phyloP scores from a whole-genome alignment of 1,140 invertebrate species.

The Drosophila pandora region DNA sequence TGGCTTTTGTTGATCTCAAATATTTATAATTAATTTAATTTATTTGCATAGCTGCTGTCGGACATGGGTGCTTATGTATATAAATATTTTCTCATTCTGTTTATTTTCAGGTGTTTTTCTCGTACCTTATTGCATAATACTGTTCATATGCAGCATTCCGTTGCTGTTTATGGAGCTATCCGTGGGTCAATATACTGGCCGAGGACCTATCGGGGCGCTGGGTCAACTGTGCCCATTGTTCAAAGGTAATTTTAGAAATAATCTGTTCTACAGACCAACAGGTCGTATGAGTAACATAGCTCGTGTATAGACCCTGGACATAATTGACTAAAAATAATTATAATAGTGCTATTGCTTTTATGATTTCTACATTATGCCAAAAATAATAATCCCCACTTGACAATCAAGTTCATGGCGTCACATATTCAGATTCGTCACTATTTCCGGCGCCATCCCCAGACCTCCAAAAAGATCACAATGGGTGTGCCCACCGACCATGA shows the following conservation, averaged over 20 bases:
- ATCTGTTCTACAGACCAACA: constrained; percentile 6
- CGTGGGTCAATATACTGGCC: constrained; percentile 91
- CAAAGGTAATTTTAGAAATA: constrained; percentile 87
- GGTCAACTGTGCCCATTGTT: constrained; percentile 93
- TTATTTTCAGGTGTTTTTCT: constrained; percentile 89
- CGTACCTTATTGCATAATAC: constrained; percentile 92
- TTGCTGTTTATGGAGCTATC: constrained; percentile 94
- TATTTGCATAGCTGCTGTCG: constrained; percentile 65
- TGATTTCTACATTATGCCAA: background rate
- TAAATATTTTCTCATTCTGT: constrained; percentile 31
- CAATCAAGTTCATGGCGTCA: constrained; percentile 42
- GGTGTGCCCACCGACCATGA: constrained; percentile 53
- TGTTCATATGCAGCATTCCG: constrained; percentile 91
- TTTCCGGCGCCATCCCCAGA: background rate
- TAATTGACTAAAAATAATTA: background rate
- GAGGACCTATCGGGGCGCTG: constrained; percentile 92
- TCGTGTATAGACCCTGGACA: no score
- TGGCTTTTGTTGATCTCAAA: constrained; percentile 70
- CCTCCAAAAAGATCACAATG: constrained; percentile 11
- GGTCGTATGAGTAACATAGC: constrained; percentile 15
- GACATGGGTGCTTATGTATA: constrained; percentile 12
- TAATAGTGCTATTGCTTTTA: background rate
- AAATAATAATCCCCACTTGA: background rate
- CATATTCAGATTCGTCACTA: constrained; percentile 38
- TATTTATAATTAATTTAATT: constrained; percentile 81